These are phyloP conservation scores for Atherinomorus stipes DNA, from an alignment of 2,113 vertebrate species.

Conservation along the genomic window DNA sequence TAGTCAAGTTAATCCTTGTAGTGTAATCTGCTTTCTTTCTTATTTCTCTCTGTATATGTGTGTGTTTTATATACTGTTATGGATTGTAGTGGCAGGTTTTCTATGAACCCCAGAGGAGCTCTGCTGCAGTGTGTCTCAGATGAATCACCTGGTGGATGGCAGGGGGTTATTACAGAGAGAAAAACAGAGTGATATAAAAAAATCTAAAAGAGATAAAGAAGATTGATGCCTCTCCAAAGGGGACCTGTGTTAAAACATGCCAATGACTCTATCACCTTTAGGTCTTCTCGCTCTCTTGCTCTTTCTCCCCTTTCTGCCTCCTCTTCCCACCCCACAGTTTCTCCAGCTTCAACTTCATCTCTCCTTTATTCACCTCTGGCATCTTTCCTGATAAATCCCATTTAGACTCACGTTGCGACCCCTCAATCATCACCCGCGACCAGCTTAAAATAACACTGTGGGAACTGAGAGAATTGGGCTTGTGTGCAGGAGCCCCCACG, in stretches of 20 bases:
- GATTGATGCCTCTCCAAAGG: slow-evolving; percentile 76
- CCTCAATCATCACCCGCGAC: slow-evolving; percentile 78
- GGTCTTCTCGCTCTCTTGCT: slow-evolving; percentile 48
- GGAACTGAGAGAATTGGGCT: slow-evolving; percentile 57
- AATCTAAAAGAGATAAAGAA: slow-evolving; percentile 78
- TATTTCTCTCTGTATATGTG: slow-evolving; percentile 23
- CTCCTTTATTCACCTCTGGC: slow-evolving; percentile 41
- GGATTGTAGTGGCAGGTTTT: slow-evolving; percentile 59
- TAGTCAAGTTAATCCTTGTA: slow-evolving; percentile 54
- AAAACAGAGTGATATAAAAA: slow-evolving; percentile 74
- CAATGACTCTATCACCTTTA: slow-evolving; percentile 68
- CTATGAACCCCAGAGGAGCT: slow-evolving; percentile 66
- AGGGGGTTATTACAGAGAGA: slow-evolving; percentile 78
- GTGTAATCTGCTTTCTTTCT: slow-evolving; percentile 57
- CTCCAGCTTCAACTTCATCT: slow-evolving; percentile 52
- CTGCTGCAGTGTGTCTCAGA: slow-evolving; percentile 53
- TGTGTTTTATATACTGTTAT: slow-evolving; percentile 54
- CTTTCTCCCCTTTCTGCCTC: slow-evolving; percentile 21
- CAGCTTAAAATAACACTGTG: slow-evolving; percentile 83
- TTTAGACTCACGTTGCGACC: slow-evolving; percentile 76
- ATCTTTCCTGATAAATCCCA: slow-evolving; percentile 81
- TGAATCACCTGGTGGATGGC: slow-evolving; percentile 76
- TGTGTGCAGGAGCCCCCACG: slow-evolving; percentile 59
- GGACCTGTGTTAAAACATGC: slow-evolving; percentile 67
- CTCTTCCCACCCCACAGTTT: slow-evolving; percentile 5